Percentiles rank a stretch among this genome's conserved stretches.
Conservation (phyloP, 1,140 invertebrate species). For the Lordiphosa mommai region DNA sequence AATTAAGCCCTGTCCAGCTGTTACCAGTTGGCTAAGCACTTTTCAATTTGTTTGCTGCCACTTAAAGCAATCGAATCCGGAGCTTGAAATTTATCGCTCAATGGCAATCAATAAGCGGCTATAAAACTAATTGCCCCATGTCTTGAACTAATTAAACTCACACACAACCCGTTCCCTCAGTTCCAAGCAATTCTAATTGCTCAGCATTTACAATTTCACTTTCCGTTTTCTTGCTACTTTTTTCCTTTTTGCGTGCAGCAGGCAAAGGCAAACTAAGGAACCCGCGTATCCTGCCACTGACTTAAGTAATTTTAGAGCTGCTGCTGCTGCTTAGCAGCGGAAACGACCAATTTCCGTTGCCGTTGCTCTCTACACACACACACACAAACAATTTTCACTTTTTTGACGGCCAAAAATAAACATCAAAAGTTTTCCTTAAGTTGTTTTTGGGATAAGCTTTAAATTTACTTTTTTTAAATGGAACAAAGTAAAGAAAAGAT, state of each 20-base stretch:
- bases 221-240: conserved; percentile 7
- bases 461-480: too few species aligned
- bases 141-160: conserved; percentile 71
- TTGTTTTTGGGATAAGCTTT: too few species aligned
- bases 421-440: too few species aligned
- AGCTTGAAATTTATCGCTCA: conserved; percentile 55
- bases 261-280: conserved; percentile 18
- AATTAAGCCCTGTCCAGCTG: conserved; percentile 18
- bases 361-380: not conserved
- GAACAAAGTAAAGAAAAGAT: too few species aligned
- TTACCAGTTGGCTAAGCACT: conserved; percentile 36
- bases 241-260: conserved; percentile 25
- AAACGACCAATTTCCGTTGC: conserved; percentile 59
- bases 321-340: conserved; percentile 38
- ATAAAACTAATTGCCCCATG: conserved; percentile 69
- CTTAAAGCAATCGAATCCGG: not conserved
- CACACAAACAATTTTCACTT: not conserved
- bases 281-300: conserved; percentile 48
- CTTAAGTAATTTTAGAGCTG: conserved; percentile 53
- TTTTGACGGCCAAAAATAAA: not conserved
- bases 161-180: conserved; percentile 14
- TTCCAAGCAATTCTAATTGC: conserved; percentile 42
- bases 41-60: conserved; percentile 17
- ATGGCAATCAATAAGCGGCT: conserved; percentile 62
- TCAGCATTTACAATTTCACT: conserved; percentile 42